Conservation (phyloP, 2,797 vertebrate genomes). For the Rhadinocentrus ornatus region DNA sequence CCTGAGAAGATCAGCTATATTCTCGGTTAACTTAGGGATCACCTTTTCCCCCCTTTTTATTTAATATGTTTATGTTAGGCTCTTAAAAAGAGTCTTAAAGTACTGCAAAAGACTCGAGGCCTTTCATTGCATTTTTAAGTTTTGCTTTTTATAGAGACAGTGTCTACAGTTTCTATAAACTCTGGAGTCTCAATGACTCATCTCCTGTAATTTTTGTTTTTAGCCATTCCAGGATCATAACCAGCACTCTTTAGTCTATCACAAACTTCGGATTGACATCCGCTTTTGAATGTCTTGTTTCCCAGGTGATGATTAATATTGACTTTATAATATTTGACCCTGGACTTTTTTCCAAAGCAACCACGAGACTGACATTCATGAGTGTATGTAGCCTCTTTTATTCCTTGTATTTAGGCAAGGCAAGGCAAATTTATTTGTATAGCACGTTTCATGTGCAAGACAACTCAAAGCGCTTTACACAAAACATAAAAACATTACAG, state of each 20-base stretch:
- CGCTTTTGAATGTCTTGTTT: neutral
- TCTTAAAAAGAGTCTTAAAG: neutral
- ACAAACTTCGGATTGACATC: neutral
- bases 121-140: neutral
- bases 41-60: neutral
- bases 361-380: neutral
- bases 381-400: neutral
- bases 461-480: too few species aligned
- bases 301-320: neutral
- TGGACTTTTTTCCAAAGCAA: neutral
- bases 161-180: neutral
- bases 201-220: neutral
- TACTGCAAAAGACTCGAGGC: neutral
- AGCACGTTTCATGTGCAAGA: too few species aligned
- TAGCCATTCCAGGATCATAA: neutral
- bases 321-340: neutral
- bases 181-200: neutral
- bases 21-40: neutral
- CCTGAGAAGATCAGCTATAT: slow-evolving; percentile 13
- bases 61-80: neutral
- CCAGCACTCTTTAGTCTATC: neutral
- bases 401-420: neutral
- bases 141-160: neutral
- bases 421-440: too few species aligned
- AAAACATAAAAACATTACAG: too few species aligned